phyloP scores from a whole-genome alignment of 2,113 vertebrate species.

The Puffinus mauretanicus region DNA sequence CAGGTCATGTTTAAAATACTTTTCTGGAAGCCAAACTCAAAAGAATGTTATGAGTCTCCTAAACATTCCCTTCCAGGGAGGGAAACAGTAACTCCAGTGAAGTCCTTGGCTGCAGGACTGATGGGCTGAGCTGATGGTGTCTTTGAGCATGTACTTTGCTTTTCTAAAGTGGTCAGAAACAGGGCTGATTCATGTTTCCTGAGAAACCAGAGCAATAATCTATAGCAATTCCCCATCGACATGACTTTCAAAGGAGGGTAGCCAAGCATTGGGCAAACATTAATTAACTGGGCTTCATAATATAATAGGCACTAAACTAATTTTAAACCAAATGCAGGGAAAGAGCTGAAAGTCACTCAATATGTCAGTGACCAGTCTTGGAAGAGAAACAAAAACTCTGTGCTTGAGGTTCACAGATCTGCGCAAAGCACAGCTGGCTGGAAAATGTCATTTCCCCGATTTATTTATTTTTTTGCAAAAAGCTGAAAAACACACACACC shows the following conservation, averaged over 20 bases:
- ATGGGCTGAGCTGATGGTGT: neutral
- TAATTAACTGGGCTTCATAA: neutral
- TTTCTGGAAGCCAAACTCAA: neutral
- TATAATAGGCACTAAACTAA: neutral
- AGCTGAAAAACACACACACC: neutral
- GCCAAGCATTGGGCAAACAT: neutral
- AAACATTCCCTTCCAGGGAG: neutral
- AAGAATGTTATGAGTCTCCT: neutral
- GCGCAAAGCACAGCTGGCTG: neutral
- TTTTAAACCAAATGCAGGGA: neutral
- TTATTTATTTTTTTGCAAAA: neutral
- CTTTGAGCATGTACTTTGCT: neutral
- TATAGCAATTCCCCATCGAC: neutral
- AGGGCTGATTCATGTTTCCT: neutral
- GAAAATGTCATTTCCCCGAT: neutral
- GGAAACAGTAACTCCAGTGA: neutral
- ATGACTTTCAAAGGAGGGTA: neutral
- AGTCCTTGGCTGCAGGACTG: neutral
- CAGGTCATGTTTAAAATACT: neutral
- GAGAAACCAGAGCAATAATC: neutral
- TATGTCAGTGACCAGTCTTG: neutral
- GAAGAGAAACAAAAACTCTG: neutral
- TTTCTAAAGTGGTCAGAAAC: neutral
- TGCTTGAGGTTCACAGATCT: neutral
- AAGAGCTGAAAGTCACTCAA: neutral